Conservation (phyloP, 37 sponge, comb jelly and placozoan species). For the Halisarca cf. caerulea region DNA sequence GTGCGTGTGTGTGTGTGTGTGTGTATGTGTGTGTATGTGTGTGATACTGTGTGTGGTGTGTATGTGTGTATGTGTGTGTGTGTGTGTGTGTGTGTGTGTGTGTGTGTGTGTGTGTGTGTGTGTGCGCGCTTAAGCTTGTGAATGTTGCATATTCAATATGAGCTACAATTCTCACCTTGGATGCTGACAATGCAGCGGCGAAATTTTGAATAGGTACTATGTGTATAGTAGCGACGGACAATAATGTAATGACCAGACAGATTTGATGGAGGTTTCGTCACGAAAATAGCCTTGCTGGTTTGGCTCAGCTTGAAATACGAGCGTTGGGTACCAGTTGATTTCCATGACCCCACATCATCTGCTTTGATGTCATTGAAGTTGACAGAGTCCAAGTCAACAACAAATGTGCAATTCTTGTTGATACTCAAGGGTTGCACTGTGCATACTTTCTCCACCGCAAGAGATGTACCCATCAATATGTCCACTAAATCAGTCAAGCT, state of each 20-base stretch:
- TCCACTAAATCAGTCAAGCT: neutral
- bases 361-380: constrained; percentile 12
- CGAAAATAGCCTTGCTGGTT: neutral
- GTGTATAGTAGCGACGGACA: constrained; percentile 27
- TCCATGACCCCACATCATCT: constrained; percentile 47
- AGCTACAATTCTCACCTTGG: no score
- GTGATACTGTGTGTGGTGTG: no score
- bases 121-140: no score
- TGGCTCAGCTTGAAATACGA: neutral
- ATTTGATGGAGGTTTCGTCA: neutral
- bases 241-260: neutral
- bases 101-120: no score
- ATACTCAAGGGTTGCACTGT: constrained; percentile 35
- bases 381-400: constrained; percentile 16
- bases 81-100: no score
- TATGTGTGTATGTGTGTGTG: no score
- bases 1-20: no score
- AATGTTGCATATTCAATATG: no score
- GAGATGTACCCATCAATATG: neutral
- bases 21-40: no score
- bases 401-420: constrained; percentile 1
- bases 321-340: constrained; percentile 11
- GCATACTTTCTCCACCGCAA: neutral
- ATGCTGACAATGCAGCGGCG: no score
- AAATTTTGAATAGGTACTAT: no score